Conservation (phyloP, 2,113 vertebrate species). For the Tachycineta bicolor region DNA sequence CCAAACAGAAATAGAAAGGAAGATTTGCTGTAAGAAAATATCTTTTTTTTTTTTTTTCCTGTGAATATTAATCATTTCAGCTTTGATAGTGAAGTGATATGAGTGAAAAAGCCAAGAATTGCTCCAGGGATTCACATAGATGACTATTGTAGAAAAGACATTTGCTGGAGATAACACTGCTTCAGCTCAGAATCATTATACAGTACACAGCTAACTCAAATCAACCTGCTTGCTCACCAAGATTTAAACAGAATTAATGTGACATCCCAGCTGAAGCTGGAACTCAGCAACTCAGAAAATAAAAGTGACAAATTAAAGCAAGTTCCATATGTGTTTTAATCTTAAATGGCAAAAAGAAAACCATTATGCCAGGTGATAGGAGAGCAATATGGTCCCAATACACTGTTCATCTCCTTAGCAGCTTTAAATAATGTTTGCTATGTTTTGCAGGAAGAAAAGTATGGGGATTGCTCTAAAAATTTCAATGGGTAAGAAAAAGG, state of each 20-base stretch:
- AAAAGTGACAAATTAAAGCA: conserved; percentile 66
- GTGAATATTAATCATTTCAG: conserved; percentile 70
- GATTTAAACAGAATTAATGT: conserved; percentile 64
- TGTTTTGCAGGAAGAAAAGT: neutral
- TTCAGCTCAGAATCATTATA: conserved; percentile 59
- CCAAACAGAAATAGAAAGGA: conserved; percentile 52
- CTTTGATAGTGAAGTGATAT: conserved; percentile 56
- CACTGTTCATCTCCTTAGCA: conserved; percentile 24
- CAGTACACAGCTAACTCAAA: conserved; percentile 40
- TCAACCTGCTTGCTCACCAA: conserved; percentile 36
- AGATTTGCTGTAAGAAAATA: conserved; percentile 39
- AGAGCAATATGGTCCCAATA: conserved; percentile 49
- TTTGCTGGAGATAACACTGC: conserved; percentile 56
- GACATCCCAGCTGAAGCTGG: conserved; percentile 43
- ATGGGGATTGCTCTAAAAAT: neutral
- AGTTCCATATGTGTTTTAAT: conserved; percentile 67
- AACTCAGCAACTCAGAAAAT: conserved; percentile 49
- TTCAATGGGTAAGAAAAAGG: neutral
- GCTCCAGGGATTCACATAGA: conserved; percentile 60
- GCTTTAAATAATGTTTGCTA: conserved; percentile 38
- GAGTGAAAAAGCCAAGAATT: conserved; percentile 60
- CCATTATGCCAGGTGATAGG: conserved; percentile 49
- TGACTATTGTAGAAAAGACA: conserved; percentile 57
- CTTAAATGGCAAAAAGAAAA: conserved; percentile 57
- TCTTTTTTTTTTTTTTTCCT: conserved; percentile 31